Conservation (phyloP, 2,888 invertebrate genomes). For the Argyresthia albistria region DNA sequence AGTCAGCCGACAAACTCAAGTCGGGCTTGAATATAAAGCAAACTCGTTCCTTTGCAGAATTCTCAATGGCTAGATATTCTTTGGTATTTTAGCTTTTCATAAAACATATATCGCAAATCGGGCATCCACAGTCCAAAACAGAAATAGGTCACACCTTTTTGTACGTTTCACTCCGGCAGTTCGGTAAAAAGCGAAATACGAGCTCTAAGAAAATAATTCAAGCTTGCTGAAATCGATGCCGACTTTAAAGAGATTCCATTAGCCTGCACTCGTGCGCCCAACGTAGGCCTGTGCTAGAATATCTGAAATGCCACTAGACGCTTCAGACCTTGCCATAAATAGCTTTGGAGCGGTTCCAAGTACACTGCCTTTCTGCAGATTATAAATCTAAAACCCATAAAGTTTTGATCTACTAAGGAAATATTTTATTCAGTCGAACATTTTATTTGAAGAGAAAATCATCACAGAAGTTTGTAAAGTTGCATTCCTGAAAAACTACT, state of each 20-base stretch:
- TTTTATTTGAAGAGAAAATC: neutral
- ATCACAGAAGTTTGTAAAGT: too few relatives aligned
- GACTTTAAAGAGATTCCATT: too few relatives aligned
- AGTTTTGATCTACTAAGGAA: conserved; percentile 29
- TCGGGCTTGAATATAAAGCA: conserved; percentile 51
- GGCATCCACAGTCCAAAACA: too few relatives aligned
- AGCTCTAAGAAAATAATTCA: too few relatives aligned
- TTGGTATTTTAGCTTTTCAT: conserved; percentile 11
- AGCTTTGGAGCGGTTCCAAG: conserved; percentile 50
- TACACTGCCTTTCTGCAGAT: conserved; percentile 15
- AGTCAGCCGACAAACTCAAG: conserved; percentile 19
- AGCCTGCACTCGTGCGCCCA: too few relatives aligned
- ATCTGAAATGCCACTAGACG: conserved; percentile 26
- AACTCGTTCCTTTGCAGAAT: neutral
- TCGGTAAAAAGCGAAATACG: too few relatives aligned
- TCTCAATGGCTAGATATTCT: conserved; percentile 29
- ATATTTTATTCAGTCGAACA: conserved; percentile 22
- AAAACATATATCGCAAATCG: neutral
- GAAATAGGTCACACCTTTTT: too few relatives aligned
- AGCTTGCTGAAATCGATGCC: too few relatives aligned
- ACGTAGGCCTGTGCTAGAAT: conserved; percentile 15
- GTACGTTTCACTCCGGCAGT: too few relatives aligned
- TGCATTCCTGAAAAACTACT: too few relatives aligned
- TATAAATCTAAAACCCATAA: conserved; percentile 10
- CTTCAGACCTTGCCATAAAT: conserved; percentile 38